phyloP scores from a whole-genome alignment of 2,113 vertebrate genomes.

The Megalops atlanticus region DNA sequence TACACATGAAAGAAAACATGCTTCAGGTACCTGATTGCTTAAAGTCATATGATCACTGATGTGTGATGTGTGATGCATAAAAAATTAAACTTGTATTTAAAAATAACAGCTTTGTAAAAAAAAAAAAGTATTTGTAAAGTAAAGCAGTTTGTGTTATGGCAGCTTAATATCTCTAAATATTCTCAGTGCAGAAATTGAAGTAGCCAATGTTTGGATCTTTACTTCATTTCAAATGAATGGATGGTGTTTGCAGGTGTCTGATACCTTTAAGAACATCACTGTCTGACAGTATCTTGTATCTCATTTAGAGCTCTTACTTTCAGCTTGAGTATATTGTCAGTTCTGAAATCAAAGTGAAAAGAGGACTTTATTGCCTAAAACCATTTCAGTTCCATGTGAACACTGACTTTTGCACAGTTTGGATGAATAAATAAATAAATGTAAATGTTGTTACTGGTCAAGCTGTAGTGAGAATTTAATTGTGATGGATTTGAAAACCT shows the following conservation, averaged over 20 bases:
- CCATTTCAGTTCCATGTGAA: neutral
- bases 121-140: neutral
- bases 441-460: neutral
- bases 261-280: neutral
- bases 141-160: neutral
- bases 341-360: neutral
- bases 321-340: neutral
- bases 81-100: neutral
- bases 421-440: no score
- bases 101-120: neutral
- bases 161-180: no score
- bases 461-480: neutral
- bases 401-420: no score
- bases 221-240: neutral
- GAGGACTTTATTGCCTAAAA: neutral
- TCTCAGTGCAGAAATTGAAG: neutral
- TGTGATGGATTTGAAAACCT: neutral
- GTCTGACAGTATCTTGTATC: neutral
- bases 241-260: neutral
- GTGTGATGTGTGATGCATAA: conserved; percentile 8
- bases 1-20: neutral
- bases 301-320: neutral
- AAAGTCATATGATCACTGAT: neutral
- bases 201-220: neutral
- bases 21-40: neutral